Evolutionary conservation across 2,888 invertebrate species (phyloP).

Genomic region (Melanophora roralis): DNA sequence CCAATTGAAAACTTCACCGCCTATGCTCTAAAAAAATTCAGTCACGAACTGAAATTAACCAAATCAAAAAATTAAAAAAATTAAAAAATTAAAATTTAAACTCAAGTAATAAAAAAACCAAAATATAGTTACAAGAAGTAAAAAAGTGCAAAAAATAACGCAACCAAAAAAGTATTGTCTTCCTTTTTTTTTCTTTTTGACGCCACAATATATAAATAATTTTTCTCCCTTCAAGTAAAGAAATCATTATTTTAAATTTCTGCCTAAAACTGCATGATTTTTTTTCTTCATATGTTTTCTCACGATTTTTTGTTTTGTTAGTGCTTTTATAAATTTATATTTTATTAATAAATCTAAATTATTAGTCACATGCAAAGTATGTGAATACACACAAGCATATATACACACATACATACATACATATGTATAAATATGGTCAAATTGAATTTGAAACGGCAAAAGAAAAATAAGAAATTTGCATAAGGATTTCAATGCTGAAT

Average conservation of each 20-base stretch:
- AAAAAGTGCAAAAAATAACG: no score
- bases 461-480: conserved; percentile 19
- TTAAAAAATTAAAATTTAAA: no score
- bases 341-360: conserved; percentile 28
- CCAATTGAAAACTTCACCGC: no score
- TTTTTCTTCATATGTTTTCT: conserved; percentile 32
- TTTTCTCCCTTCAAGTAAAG: no score
- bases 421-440: conserved; percentile 25
- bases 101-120: no score
- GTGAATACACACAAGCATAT: no score
- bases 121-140: no score
- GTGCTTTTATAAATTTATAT: conserved; percentile 33
- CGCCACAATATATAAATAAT: no score
- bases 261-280: not conserved
- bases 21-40: no score
- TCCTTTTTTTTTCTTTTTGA: conserved; percentile 3
- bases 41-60: no score
- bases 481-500: not conserved
- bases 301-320: conserved; percentile 58
- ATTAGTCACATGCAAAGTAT: conserved; percentile 30
- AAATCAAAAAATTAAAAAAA: no score
- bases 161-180: no score
- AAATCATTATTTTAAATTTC: not conserved
- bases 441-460: not conserved
- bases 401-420: conserved; percentile 14